Evolutionary conservation across 2,888 invertebrate genomes (phyloP).

Genomic region (Exocentrus adspersus): DNA sequence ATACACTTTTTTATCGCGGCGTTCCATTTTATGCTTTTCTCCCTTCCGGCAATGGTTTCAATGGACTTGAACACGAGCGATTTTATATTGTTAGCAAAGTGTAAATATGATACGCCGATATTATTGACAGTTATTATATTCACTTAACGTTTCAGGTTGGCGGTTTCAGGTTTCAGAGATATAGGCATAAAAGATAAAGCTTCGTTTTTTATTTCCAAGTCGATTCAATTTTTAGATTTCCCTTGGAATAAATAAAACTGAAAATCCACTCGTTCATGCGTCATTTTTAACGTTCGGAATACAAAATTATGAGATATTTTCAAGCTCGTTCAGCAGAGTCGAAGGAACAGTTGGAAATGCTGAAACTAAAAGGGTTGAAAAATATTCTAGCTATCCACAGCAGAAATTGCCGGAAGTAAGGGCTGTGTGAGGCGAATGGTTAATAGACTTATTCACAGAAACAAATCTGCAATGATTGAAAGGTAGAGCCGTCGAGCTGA

Average conservation of each 20-base stretch:
- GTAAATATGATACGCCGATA: not conserved
- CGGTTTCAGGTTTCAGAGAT: too few relatives aligned
- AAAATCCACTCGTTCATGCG: too few relatives aligned
- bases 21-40: not conserved
- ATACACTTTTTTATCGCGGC: not conserved
- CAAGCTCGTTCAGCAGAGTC: too few relatives aligned
- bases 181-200: too few relatives aligned
- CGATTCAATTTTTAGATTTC: too few relatives aligned
- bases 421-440: not conserved
- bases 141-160: not conserved
- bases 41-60: not conserved
- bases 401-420: not conserved
- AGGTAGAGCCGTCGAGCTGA: not conserved
- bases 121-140: not conserved
- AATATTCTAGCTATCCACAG: too few relatives aligned
- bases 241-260: too few relatives aligned
- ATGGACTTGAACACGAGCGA: not conserved
- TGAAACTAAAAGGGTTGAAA: too few relatives aligned
- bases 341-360: too few relatives aligned
- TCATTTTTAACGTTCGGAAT: too few relatives aligned
- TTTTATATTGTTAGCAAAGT: not conserved
- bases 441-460: conserved; percentile 1
- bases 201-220: too few relatives aligned
- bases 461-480: not conserved
- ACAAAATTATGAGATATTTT: too few relatives aligned